These are phyloP conservation scores for Balanococcus diminutus DNA, from an alignment of 2,888 invertebrate species.

Conservation along the genomic window DNA sequence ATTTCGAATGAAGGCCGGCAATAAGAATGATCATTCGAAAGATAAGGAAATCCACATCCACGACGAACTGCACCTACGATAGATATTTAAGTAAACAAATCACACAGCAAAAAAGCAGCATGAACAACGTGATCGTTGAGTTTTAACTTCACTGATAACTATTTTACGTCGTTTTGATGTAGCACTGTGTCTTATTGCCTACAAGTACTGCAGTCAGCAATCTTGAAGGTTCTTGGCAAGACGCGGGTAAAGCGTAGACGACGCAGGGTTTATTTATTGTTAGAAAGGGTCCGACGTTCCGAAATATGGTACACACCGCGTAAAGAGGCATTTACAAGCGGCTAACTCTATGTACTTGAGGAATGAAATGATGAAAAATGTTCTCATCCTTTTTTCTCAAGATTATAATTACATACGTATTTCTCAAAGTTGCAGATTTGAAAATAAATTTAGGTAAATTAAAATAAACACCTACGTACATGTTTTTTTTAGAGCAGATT, in stretches of 20 bases:
- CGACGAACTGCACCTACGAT: neutral
- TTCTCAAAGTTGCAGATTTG: too few species aligned
- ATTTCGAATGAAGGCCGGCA: neutral
- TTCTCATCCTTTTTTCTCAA: too few species aligned
- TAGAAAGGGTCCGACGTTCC: conserved; percentile 38
- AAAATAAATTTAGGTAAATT: too few species aligned
- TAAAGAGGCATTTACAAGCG: neutral
- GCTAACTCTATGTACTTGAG: too few species aligned
- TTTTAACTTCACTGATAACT: conserved; percentile 48
- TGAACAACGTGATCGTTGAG: conserved; percentile 48
- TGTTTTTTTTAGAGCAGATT: too few species aligned
- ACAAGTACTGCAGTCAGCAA: conserved; percentile 37
- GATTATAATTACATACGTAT: too few species aligned
- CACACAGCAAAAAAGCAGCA: conserved; percentile 39
- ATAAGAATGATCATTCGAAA: neutral
- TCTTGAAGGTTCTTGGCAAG: conserved; percentile 44
- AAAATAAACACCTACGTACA: too few species aligned
- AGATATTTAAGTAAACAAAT: conserved; percentile 42
- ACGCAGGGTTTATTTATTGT: conserved; percentile 50
- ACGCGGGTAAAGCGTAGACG: too few species aligned
- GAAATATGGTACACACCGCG: neutral
- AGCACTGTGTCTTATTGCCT: conserved; percentile 40
- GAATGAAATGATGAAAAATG: too few species aligned
- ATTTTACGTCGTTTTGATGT: conserved; percentile 41
- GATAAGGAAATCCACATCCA: neutral